Percentiles rank a stretch among this genome's conserved stretches.
Conservation (phyloP, 2,888 invertebrate species). For the Campopleginae sp. region DNA sequence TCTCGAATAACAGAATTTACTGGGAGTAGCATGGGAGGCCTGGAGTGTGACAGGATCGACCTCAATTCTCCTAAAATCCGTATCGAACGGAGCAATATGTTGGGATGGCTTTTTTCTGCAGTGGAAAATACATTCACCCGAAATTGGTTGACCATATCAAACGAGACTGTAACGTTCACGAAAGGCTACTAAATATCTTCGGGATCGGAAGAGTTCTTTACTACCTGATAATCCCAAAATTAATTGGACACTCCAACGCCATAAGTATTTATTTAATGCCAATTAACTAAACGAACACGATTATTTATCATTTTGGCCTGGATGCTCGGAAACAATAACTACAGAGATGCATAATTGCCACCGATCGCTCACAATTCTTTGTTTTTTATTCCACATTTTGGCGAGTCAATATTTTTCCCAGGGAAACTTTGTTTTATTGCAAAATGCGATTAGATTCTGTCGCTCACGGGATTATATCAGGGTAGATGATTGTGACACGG, state of each 20-base stretch:
- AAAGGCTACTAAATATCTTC: constrained; percentile 1
- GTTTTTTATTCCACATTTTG: neutral
- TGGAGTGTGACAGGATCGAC: constrained; percentile 31
- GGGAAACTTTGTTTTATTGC: constrained; percentile 9
- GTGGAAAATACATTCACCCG: constrained; percentile 50
- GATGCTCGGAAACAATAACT: neutral
- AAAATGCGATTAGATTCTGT: constrained; percentile 31
- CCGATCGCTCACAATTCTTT: neutral
- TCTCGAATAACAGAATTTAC: constrained; percentile 57
- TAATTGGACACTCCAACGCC: neutral
- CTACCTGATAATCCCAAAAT: constrained; percentile 13
- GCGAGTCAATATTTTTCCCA: neutral
- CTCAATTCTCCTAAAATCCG: constrained; percentile 60
- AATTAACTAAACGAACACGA: neutral
- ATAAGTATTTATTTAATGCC: constrained; percentile 1
- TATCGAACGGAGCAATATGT: constrained; percentile 54
- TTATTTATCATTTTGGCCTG: neutral
- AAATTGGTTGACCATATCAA: constrained; percentile 27
- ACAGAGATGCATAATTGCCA: neutral
- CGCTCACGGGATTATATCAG: constrained; percentile 4
- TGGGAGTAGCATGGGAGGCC: constrained; percentile 3
- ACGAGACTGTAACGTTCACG: constrained; percentile 20
- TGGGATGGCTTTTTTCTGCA: constrained; percentile 47
- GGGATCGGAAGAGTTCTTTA: neutral
- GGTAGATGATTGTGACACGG: constrained; percentile 26